These are phyloP conservation scores for Anoplolepis gracilipes DNA, from an alignment of 1,140 invertebrate species.

Conservation along the genomic window DNA sequence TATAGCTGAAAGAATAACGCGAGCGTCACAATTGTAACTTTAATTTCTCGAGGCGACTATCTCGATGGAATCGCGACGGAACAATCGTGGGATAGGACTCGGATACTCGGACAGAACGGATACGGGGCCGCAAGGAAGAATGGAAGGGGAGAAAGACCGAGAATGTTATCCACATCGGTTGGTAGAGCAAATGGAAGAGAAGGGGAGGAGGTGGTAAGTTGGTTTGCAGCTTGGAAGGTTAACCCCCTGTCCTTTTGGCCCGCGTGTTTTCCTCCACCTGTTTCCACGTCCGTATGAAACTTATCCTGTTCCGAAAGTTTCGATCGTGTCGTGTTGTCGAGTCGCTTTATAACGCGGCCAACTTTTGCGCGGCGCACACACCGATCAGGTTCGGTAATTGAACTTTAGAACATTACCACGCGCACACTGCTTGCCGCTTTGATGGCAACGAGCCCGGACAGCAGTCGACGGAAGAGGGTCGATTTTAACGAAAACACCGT, in stretches of 20 bases:
- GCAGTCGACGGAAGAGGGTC: conserved; percentile 6
- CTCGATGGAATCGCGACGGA: conserved; percentile 10
- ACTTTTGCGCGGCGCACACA: conserved; percentile 22
- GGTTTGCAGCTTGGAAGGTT: not conserved
- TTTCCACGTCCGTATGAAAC: conserved; percentile 50
- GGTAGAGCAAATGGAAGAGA: not conserved
- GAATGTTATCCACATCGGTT: not conserved
- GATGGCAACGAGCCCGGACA: conserved; percentile 20
- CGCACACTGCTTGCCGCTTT: conserved; percentile 4
- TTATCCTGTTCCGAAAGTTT: conserved; percentile 45
- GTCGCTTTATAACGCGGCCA: conserved; percentile 47
- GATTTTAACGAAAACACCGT: conserved; percentile 29
- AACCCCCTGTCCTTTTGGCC: not conserved
- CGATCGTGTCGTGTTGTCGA: conserved; percentile 49
- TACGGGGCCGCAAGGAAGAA: not conserved
- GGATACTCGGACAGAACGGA: conserved; percentile 12
- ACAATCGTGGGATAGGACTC: conserved; percentile 9
- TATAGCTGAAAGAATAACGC: conserved; percentile 8
- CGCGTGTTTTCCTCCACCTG: conserved; percentile 33
- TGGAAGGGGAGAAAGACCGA: too few relatives aligned
- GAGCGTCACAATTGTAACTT: conserved; percentile 43
- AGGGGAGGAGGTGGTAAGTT: too few relatives aligned
- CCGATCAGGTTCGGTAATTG: conserved; percentile 56
- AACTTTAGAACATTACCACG: conserved; percentile 56
- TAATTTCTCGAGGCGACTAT: conserved; percentile 60